Evolutionary conservation across 2,113 vertebrate genomes (phyloP).

Genomic region (Dipodomys spectabilis): DNA sequence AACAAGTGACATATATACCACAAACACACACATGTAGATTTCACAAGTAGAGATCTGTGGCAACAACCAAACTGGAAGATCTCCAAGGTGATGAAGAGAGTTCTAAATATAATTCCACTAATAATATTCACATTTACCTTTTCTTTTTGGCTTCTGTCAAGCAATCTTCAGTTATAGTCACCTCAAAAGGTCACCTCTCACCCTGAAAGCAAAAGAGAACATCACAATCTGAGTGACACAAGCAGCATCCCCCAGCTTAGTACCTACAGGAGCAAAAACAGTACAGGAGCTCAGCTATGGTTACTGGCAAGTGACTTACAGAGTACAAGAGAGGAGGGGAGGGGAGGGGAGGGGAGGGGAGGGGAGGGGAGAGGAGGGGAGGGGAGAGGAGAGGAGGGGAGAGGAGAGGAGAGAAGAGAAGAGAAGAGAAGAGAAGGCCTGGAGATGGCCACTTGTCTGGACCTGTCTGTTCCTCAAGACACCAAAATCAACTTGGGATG

Average conservation of each 20-base stretch:
- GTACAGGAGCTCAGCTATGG: constrained; percentile 77
- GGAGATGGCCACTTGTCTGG: constrained; percentile 79
- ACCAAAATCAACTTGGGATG: constrained; percentile 75
- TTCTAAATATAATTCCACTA: background rate
- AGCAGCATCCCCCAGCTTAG: constrained; percentile 64
- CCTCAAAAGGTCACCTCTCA: constrained; percentile 91
- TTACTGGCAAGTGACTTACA: constrained; percentile 81
- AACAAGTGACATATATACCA: background rate
- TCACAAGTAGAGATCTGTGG: constrained; percentile 9
- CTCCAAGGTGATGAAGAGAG: background rate
- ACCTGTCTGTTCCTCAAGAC: constrained; percentile 76
- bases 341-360: too few relatives aligned
- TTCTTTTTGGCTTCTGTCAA: constrained; percentile 90
- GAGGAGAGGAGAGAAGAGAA: too few relatives aligned
- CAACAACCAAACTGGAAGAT: constrained; percentile 77
- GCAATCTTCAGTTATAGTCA: constrained; percentile 94
- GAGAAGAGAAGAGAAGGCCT: constrained; percentile 46
- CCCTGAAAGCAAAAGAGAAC: constrained; percentile 92
- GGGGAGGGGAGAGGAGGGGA: too few relatives aligned
- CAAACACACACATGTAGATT: background rate
- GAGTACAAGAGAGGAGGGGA: background rate
- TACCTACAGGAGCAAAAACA: constrained; percentile 80
- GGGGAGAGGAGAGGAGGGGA: too few relatives aligned
- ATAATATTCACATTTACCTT: constrained; percentile 91
- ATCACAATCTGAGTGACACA: constrained; percentile 85